Evolutionary conservation across 2,113 vertebrate species (phyloP).

Genomic region (Brienomyrus longianalis): DNA sequence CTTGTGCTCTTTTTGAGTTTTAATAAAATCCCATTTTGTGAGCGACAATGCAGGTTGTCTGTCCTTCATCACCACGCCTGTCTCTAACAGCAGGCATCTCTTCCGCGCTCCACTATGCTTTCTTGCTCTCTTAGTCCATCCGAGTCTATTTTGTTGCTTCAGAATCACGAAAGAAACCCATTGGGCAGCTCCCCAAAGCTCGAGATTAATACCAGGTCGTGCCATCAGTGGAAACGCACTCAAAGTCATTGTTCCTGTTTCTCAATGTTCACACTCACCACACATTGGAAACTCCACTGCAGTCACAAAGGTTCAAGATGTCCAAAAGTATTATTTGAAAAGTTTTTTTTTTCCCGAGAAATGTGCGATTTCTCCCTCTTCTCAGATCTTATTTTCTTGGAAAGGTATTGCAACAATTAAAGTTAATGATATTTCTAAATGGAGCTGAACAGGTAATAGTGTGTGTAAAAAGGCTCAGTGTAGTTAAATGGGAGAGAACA

Average conservation of each 20-base stretch:
- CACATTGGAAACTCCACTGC: not conserved
- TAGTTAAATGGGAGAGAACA: constrained; percentile 27
- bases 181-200: not conserved
- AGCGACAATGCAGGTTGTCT: not conserved
- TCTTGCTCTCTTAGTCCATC: not conserved
- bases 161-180: not conserved
- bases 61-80: not conserved
- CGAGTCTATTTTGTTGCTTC: not conserved
- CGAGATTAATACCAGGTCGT: not conserved
- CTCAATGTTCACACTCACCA: not conserved
- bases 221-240: not conserved
- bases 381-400: constrained; percentile 21
- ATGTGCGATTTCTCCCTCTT: constrained; percentile 19
- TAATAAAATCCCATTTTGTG: not conserved
- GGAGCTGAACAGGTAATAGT: constrained; percentile 38
- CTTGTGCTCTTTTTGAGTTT: not conserved
- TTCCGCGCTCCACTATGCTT: not conserved
- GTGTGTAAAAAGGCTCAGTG: constrained; percentile 19
- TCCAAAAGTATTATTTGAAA: not conserved
- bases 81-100: not conserved
- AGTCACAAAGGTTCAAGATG: not conserved
- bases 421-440: constrained; percentile 37
- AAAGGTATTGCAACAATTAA: constrained; percentile 26
- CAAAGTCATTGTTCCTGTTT: not conserved
- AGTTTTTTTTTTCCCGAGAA: not conserved